A percentile compares a stretch with the other conserved stretches of the same genome.
Conservation (phyloP, 2,888 invertebrate genomes). For the Zaprionus obscuricornis region DNA sequence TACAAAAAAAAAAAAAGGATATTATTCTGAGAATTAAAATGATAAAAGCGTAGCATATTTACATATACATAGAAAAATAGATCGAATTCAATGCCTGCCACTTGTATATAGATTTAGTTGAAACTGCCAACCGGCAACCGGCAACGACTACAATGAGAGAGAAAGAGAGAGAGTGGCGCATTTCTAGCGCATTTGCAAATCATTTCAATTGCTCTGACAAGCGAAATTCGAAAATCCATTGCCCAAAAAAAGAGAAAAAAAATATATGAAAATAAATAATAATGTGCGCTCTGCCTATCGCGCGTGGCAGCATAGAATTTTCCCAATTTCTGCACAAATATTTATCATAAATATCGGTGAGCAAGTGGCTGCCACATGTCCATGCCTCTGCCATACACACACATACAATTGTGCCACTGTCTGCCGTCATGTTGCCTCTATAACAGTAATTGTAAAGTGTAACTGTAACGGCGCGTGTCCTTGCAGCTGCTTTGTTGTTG, state of each 20-base stretch:
- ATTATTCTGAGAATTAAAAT: constrained; percentile 10
- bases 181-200: constrained; percentile 14
- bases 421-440: constrained; percentile 35
- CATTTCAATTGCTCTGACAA: constrained; percentile 33
- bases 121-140: too few relatives aligned
- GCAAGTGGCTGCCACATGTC: not conserved
- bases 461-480: constrained; percentile 18
- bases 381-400: not conserved
- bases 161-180: too few relatives aligned
- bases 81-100: not conserved
- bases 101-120: not conserved
- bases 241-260: constrained; percentile 10
- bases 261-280: not conserved
- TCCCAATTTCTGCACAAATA: constrained; percentile 29
- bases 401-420: constrained; percentile 15
- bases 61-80: not conserved
- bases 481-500: constrained; percentile 21
- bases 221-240: constrained; percentile 26
- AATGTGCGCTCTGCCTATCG: not conserved
- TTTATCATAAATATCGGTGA: constrained; percentile 52
- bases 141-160: too few relatives aligned
- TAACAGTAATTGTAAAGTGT: constrained; percentile 43
- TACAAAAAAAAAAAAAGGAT: too few relatives aligned
- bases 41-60: constrained; percentile 7
- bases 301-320: too few relatives aligned